A percentile compares a stretch with the other conserved stretches of the same genome.
Evolutionary conservation across 2,888 invertebrate species (phyloP).

Genomic region (Andrena haemorrhoa): DNA sequence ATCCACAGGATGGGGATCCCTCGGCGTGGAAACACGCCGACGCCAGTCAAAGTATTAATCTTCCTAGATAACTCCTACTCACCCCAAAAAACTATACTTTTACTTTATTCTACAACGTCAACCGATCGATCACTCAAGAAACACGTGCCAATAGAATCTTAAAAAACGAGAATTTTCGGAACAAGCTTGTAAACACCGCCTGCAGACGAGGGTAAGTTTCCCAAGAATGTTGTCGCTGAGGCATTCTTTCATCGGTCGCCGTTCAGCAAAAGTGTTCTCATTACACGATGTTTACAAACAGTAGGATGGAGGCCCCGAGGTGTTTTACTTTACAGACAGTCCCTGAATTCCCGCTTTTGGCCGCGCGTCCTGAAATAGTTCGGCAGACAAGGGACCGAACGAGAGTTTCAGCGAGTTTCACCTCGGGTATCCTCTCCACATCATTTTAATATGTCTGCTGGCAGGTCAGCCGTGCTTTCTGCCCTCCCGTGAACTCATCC

Average conservation of each 20-base stretch:
- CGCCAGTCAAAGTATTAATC: too few relatives aligned
- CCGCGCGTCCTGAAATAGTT: slow-evolving; percentile 81
- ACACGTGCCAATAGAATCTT: neutral
- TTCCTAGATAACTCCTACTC: too few relatives aligned
- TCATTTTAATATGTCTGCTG: slow-evolving; percentile 84
- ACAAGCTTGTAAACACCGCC: neutral
- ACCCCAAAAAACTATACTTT: too few relatives aligned
- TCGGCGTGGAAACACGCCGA: too few relatives aligned
- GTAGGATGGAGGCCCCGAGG: slow-evolving; percentile 53
- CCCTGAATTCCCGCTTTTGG: slow-evolving; percentile 73
- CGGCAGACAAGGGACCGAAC: slow-evolving; percentile 57
- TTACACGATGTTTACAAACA: slow-evolving; percentile 73
- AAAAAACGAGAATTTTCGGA: neutral
- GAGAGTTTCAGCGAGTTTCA: slow-evolving; percentile 65
- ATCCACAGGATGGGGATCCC: too few relatives aligned
- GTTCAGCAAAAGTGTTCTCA: slow-evolving; percentile 1
- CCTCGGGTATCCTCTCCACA: slow-evolving; percentile 69
- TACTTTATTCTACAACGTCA: too few relatives aligned
- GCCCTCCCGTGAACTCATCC: slow-evolving; percentile 75
- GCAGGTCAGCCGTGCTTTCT: slow-evolving; percentile 82
- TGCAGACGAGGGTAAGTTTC: neutral
- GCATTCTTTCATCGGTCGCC: neutral
- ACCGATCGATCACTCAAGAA: neutral
- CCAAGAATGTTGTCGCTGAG: neutral
- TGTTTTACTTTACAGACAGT: slow-evolving; percentile 64